These are phyloP conservation scores for Agrypnia vestita DNA, from an alignment of 1,140 invertebrate species.

Conservation along the genomic window DNA sequence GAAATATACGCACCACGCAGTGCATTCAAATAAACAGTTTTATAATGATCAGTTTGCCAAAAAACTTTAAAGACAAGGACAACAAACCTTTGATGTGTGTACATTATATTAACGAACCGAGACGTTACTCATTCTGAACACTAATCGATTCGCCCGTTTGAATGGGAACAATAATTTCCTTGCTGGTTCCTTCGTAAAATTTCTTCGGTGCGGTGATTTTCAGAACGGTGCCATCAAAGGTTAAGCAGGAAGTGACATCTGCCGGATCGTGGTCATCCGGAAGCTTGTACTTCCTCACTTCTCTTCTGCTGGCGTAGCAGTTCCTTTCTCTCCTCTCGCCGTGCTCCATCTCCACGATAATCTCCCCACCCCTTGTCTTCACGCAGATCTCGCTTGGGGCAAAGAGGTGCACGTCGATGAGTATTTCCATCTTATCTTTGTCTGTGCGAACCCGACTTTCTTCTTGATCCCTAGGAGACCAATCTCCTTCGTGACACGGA, in stretches of 20 bases:
- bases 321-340: conserved; percentile 80
- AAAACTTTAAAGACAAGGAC: no score
- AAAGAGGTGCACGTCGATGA: conserved; percentile 85
- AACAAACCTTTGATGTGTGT: no score
- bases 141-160: no score
- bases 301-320: conserved; percentile 79
- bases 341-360: conserved; percentile 78
- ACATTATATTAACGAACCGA: no score
- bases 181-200: not conserved
- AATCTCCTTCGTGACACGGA: no score
- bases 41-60: no score
- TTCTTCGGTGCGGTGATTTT: conserved; percentile 77
- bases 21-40: no score
- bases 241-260: conserved; percentile 77
- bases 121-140: no score
- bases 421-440: conserved; percentile 71
- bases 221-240: conserved; percentile 80
- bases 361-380: conserved; percentile 78
- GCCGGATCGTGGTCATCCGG: conserved; percentile 78
- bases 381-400: conserved; percentile 85
- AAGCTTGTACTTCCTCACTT: conserved; percentile 76
- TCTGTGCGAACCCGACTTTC: not conserved
- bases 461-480: not conserved
- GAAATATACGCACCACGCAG: no score
- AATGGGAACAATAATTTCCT: no score